Evolutionary conservation across 2,797 vertebrate species (phyloP).

Genomic region (Enteromius anoplus): DNA sequence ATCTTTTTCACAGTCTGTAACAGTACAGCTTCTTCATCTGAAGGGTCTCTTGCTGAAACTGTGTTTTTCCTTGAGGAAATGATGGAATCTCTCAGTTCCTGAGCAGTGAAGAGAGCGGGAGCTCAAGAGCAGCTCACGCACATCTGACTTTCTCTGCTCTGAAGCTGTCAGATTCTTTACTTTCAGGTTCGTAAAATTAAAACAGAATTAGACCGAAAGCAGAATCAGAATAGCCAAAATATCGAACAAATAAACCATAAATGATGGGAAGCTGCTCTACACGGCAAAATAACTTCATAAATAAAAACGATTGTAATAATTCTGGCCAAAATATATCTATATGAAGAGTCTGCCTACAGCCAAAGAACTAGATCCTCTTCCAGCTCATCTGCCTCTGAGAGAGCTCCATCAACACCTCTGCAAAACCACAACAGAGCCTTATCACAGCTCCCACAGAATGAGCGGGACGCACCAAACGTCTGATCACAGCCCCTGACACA

Average conservation of each 20-base stretch:
- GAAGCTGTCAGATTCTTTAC: neutral
- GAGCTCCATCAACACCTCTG: neutral
- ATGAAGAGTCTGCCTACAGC: neutral
- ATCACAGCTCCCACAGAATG: neutral
- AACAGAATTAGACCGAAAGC: neutral
- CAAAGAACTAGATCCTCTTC: neutral
- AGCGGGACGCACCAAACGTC: neutral
- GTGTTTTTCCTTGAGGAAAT: neutral
- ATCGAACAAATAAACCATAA: neutral
- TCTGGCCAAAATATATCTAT: neutral
- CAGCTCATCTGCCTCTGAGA: slow-evolving; percentile 2
- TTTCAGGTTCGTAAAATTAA: neutral
- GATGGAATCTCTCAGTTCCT: slow-evolving; percentile 20
- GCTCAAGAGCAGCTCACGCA: neutral
- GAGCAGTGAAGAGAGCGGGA: neutral
- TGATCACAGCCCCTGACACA: slow-evolving; percentile 14
- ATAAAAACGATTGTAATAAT: too few species aligned
- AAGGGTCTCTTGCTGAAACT: neutral
- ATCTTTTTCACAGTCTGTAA: slow-evolving; percentile 7
- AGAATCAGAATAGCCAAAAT: neutral
- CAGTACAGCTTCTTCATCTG: neutral
- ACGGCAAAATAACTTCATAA: neutral
- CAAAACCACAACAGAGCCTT: neutral
- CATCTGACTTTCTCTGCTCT: neutral
- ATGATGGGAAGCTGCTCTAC: neutral